These are phyloP conservation scores for Zosterops hypoxanthus DNA, from an alignment of 2,113 vertebrate genomes.

Conservation along the genomic window DNA sequence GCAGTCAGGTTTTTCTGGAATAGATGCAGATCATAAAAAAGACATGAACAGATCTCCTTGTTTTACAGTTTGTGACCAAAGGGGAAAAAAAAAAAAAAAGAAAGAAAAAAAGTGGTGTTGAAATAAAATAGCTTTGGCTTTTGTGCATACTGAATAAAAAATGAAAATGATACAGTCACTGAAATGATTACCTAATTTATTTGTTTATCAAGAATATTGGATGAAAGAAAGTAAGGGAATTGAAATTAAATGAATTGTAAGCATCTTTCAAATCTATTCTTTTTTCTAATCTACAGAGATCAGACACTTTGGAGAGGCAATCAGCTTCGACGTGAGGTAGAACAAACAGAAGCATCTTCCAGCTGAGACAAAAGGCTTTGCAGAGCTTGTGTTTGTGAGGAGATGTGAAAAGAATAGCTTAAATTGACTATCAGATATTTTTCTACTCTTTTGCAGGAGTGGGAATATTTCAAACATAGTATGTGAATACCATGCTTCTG, in stretches of 20 bases:
- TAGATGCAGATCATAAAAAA: neutral
- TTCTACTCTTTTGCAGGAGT: constrained; percentile 4
- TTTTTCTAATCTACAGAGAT: constrained; percentile 69
- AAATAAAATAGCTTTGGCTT: constrained; percentile 26
- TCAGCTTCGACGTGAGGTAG: constrained; percentile 56
- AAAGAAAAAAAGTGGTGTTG: neutral
- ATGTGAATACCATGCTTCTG: constrained; percentile 39
- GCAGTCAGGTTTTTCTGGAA: neutral
- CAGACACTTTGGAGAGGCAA: constrained; percentile 73
- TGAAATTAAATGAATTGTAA: constrained; percentile 74
- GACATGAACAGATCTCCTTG: neutral
- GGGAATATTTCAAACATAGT: constrained; percentile 53
- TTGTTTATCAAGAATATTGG: constrained; percentile 64
- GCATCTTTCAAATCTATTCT: constrained; percentile 74
- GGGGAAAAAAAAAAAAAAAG: neutral
- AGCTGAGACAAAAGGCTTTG: constrained; percentile 61
- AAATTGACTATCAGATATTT: constrained; percentile 72
- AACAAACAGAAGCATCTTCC: constrained; percentile 67
- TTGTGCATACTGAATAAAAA: constrained; percentile 18
- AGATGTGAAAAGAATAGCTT: constrained; percentile 68
- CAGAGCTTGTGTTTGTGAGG: constrained; percentile 44
- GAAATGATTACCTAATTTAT: constrained; percentile 62
- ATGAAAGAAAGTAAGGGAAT: constrained; percentile 66
- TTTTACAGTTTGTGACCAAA: neutral
- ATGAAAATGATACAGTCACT: constrained; percentile 35